Base-by-base conservation (phyloP, 2,113 vertebrate species). In the Rattus rattus region DNA sequence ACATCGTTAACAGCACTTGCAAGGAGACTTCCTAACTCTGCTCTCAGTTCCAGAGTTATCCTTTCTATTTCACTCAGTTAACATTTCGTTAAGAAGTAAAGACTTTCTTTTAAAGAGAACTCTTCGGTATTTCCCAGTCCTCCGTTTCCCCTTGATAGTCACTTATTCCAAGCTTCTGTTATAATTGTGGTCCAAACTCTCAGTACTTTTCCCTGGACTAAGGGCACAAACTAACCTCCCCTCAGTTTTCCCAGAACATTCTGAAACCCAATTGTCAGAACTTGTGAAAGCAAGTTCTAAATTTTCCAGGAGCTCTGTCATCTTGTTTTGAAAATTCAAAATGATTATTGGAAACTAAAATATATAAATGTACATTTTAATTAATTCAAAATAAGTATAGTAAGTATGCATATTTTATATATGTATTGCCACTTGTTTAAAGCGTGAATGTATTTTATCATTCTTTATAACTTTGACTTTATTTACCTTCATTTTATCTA, bases 321-420 rank as follows among this genome's bases (percentile, higher is more conserved):
- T 7, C 24, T 90, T 36, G 0, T 67, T 93, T 92, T 75, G 67
- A 70, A 92, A 26, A 14, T 10, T 63, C 10, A 47, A 90, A 70
- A n/a, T 13, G 65, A 80, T 47, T 72, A 81, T 88, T 90, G 54
- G 90, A 93, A 77, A 36, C 69, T 12, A 73, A 94, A 61, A n/a
- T 17, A n/a, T 52, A 54, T 30, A 86, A 54, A 80, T 24, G 70
- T 54, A 79, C 1, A 36, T 5, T 76, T 75, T 84, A 26, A 63
- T 88, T 36, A 9, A 89, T 93, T 94, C 72, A n/a, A 91, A 85
- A 67, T 72, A 67, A 81, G 91, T 6, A 3, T 80, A 80, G 81
- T 72, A 70, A 56, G 63, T 65, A 43, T 77, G 5, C 26, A 43
- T 19, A 76, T 12, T 93, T 17, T 72, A 1, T 61, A 67, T 80